Conservation (phyloP, 1,140 invertebrate genomes). For the Phymorhynchus buccinoides region DNA sequence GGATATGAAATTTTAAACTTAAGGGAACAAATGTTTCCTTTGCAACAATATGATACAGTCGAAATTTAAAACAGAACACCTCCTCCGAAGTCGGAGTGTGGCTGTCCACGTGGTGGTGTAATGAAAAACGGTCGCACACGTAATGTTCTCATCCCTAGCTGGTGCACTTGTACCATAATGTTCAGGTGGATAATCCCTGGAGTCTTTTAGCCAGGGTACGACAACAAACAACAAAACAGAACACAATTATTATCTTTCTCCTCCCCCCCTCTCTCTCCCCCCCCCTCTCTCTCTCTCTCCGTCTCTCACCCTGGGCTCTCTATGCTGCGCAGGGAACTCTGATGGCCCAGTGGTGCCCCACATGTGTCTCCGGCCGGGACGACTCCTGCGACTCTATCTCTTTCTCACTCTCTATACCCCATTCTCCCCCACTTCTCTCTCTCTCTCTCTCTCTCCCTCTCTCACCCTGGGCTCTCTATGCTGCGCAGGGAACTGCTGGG, state of each 20-base stretch:
- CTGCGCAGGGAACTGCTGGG: constrained; percentile 55
- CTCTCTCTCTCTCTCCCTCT: neutral
- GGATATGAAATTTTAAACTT: too few relatives aligned
- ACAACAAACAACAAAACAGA: too few relatives aligned
- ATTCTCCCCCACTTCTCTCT: neutral
- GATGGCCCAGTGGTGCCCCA: constrained; percentile 58
- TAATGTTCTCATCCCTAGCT: too few relatives aligned
- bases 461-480: constrained; percentile 37
- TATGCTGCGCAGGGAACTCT: constrained; percentile 53
- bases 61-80: too few relatives aligned
- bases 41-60: too few relatives aligned
- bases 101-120: too few relatives aligned
- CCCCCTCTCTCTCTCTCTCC: neutral
- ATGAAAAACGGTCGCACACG: too few relatives aligned
- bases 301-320: constrained; percentile 14
- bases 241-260: neutral
- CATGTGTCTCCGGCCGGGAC: constrained; percentile 35
- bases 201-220: too few relatives aligned
- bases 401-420: neutral
- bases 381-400: neutral
- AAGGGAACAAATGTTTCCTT: too few relatives aligned
- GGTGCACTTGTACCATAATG: too few relatives aligned
- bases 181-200: too few relatives aligned
- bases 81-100: too few relatives aligned
- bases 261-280: neutral